A percentile compares a stretch with the other conserved stretches of the same genome.
Conservation (phyloP, 2,113 vertebrate species). For the Bos indicus region DNA sequence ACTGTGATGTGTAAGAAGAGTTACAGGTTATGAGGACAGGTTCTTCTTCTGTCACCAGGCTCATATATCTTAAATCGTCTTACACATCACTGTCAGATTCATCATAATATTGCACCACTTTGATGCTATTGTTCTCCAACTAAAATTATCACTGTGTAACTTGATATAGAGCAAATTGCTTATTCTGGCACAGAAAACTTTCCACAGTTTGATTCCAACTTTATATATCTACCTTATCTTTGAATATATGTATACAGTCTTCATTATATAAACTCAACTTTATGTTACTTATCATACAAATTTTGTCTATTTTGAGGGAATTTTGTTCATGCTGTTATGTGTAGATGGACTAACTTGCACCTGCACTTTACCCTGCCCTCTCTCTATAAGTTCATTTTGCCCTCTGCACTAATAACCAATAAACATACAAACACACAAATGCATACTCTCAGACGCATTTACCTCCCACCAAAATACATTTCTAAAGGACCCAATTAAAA, state of each 20-base stretch:
- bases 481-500: not conserved
- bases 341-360: not conserved
- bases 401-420: too few species aligned
- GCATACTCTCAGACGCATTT: not conserved
- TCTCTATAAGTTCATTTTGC: too few species aligned
- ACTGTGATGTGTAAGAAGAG: not conserved
- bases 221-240: not conserved
- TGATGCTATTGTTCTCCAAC: slow-evolving; percentile 16
- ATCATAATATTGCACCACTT: not conserved
- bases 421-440: not conserved
- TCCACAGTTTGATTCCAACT: not conserved
- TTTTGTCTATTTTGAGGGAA: not conserved
- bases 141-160: not conserved
- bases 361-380: not conserved
- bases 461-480: not conserved
- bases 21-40: not conserved
- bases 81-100: not conserved
- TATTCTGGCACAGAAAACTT: slow-evolving; percentile 21
- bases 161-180: not conserved
- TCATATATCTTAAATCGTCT: not conserved
- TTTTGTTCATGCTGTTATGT: not conserved
- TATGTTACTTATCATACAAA: not conserved
- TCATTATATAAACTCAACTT: not conserved
- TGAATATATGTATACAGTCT: not conserved
- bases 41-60: not conserved